Evolutionary conservation across 2,797 vertebrate species (phyloP).

Genomic region (Amniataba percoides): DNA sequence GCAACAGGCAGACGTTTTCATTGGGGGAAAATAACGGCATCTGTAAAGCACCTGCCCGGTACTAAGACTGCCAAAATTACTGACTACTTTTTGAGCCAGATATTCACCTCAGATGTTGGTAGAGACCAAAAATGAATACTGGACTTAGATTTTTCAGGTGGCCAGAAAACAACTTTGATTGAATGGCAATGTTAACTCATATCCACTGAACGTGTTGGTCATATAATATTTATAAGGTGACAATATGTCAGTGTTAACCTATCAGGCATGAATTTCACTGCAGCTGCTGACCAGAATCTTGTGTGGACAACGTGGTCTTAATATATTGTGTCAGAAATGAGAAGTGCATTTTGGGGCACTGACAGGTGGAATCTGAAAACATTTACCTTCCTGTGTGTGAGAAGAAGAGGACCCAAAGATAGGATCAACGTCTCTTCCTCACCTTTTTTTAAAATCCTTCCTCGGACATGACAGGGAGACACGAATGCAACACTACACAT

Average conservation of each 20-base stretch:
- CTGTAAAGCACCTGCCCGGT: background rate
- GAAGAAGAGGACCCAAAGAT: background rate
- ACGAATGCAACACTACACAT: conserved; percentile 48
- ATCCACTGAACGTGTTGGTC: background rate
- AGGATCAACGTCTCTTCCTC: conserved; percentile 12
- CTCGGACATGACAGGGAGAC: conserved; percentile 51
- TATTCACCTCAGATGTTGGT: background rate
- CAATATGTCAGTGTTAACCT: conserved; percentile 3
- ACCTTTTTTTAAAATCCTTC: conserved; percentile 25
- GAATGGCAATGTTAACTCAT: background rate
- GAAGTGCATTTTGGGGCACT: background rate
- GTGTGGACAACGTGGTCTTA: background rate
- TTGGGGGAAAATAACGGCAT: background rate
- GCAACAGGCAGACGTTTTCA: background rate
- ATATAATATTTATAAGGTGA: background rate
- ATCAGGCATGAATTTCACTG: conserved; percentile 5
- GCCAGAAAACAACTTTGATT: background rate
- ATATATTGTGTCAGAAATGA: background rate
- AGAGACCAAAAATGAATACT: background rate
- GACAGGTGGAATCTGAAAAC: background rate
- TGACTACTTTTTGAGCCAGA: background rate
- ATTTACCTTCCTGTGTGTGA: background rate
- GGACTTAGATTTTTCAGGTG: background rate
- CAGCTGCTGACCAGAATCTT: background rate
- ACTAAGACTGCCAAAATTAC: background rate